Conservation (phyloP, 2,797 vertebrate species). For the Acanthornis magna region DNA sequence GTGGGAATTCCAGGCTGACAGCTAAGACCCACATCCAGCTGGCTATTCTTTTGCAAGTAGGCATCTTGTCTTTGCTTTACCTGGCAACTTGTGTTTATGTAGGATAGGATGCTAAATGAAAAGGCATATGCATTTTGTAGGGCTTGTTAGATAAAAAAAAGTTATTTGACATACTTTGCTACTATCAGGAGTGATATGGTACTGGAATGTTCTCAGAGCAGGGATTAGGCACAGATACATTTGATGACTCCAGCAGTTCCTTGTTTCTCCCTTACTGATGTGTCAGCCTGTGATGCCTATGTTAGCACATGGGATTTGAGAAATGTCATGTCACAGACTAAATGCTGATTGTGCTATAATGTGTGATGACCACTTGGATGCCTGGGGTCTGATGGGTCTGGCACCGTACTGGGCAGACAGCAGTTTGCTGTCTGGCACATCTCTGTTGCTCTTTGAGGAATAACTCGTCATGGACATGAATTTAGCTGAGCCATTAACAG, state of each 20-base stretch:
- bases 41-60: not conserved
- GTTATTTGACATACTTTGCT: not conserved
- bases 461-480: not conserved
- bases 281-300: not conserved
- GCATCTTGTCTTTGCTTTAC: not conserved
- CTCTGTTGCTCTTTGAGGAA: not conserved
- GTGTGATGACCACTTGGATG: rapidly evolving
- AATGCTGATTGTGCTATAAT: not conserved
- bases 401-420: not conserved
- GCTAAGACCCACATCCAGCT: not conserved
- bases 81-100: not conserved
- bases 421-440: not conserved
- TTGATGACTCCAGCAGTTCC: not conserved
- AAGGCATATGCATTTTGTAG: not conserved
- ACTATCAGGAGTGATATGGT: not conserved
- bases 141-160: not conserved
- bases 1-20: not conserved
- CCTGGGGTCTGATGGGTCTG: not conserved
- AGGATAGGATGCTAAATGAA: not conserved
- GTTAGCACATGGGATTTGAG: not conserved
- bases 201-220: not conserved
- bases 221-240: not conserved
- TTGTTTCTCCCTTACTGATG: not conserved
- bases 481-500: not conserved
- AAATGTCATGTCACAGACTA: not conserved